Evolutionary conservation across 2,888 invertebrate genomes (phyloP).

Genomic region (Drosophila subsilvestris): DNA sequence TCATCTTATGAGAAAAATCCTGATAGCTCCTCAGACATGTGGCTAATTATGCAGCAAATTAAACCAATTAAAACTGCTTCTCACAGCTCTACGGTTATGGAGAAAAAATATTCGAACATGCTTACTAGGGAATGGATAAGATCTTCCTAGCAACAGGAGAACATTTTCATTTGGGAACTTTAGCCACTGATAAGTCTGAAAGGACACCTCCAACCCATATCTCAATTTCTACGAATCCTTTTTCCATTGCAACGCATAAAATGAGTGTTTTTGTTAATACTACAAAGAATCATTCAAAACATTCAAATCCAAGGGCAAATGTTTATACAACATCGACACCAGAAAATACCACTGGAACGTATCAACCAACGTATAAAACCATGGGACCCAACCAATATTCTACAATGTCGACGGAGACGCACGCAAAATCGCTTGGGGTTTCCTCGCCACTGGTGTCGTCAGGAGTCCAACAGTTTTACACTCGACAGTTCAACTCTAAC

Average conservation of each 20-base stretch:
- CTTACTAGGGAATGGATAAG: slow-evolving; percentile 14
- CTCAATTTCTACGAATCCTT: not conserved
- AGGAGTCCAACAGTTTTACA: not conserved
- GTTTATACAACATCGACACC: not conserved
- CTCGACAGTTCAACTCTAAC: not conserved
- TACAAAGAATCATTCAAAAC: not conserved
- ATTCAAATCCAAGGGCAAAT: not conserved
- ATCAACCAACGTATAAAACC: too few species aligned
- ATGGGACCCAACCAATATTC: not conserved
- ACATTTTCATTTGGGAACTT: slow-evolving; percentile 37
- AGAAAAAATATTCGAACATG: not conserved
- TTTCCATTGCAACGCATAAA: not conserved
- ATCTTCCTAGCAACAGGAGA: slow-evolving; percentile 49
- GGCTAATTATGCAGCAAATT: slow-evolving; percentile 8
- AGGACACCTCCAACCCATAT: not conserved
- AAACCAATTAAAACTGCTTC: slow-evolving; percentile 14
- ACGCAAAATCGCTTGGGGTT: not conserved
- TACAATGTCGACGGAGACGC: not conserved
- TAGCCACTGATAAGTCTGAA: not conserved
- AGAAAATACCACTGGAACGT: not conserved
- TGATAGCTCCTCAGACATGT: not conserved
- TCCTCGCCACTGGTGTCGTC: not conserved
- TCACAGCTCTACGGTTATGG: not conserved
- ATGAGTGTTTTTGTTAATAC: not conserved
- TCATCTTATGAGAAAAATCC: not conserved